Conservation (phyloP, 1,140 invertebrate species). For the Yoshiicerus persimilis region DNA sequence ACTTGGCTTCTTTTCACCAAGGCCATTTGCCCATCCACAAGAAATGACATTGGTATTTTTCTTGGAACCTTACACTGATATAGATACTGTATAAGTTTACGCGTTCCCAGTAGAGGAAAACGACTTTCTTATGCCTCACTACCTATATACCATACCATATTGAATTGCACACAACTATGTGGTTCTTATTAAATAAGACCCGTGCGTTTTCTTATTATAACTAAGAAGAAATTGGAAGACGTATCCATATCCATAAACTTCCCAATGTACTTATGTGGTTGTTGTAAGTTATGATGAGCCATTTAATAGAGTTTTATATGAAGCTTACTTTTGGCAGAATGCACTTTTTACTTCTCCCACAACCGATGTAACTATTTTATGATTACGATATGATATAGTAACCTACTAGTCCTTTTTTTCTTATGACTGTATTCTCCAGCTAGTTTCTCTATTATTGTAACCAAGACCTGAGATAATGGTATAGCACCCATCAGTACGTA, state of each 20-base stretch:
- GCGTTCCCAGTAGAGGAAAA: background rate
- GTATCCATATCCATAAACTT: background rate
- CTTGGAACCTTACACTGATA: background rate
- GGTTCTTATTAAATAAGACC: background rate
- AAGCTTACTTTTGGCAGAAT: background rate
- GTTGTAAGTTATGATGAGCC: constrained; percentile 7
- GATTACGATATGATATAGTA: background rate
- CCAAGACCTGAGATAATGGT: too few species aligned
- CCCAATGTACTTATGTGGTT: background rate
- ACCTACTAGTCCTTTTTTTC: background rate
- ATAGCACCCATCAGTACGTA: too few species aligned
- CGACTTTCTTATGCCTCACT: background rate
- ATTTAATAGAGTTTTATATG: background rate
- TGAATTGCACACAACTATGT: background rate
- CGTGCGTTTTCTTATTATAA: background rate
- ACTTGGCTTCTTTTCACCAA: constrained; percentile 12
- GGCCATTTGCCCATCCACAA: background rate
- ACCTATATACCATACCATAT: background rate
- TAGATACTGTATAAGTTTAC: background rate
- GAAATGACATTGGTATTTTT: constrained; percentile 15
- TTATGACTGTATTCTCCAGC: background rate
- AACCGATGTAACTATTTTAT: background rate
- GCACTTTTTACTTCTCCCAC: background rate
- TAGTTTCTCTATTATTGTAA: too few species aligned
- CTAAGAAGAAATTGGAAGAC: too few species aligned